phyloP scores from a whole-genome alignment of 2,888 invertebrate species.

The Panopea generosa region DNA sequence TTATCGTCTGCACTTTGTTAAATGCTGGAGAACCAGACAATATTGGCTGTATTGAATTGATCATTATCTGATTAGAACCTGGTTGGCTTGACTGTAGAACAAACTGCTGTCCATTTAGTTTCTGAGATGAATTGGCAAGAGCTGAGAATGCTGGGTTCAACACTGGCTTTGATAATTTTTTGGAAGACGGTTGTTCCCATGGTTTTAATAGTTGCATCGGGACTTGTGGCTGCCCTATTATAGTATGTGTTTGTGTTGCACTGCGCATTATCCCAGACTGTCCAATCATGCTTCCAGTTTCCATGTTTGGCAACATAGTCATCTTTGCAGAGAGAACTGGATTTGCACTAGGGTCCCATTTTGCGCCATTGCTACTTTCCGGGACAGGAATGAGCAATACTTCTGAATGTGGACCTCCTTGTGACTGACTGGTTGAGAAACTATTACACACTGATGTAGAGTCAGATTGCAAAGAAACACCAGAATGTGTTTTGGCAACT shows the following conservation, averaged over 20 bases:
- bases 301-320: constrained; percentile 18
- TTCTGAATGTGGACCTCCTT: constrained; percentile 13
- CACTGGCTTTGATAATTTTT: constrained; percentile 8
- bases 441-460: neutral
- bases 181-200: neutral
- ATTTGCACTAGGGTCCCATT: constrained; percentile 18
- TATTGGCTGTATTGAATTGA: constrained; percentile 26
- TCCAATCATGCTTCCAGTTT: constrained; percentile 6
- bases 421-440: neutral
- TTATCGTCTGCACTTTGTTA: constrained; percentile 15
- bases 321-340: constrained; percentile 25
- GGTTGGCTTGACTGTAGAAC: neutral
- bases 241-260: neutral
- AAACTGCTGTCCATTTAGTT: neutral
- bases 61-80: constrained; percentile 14
- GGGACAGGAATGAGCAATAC: constrained; percentile 27
- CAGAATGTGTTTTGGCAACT: neutral
- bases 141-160: constrained; percentile 20
- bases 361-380: constrained; percentile 6
- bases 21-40: constrained; percentile 16
- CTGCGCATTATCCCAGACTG: too few relatives aligned
- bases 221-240: neutral
- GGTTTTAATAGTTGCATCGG: neutral
- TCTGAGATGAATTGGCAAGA: neutral
- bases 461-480: neutral